Conservation (phyloP, 2,888 invertebrate species). For the Leptinotarsa juncta region DNA sequence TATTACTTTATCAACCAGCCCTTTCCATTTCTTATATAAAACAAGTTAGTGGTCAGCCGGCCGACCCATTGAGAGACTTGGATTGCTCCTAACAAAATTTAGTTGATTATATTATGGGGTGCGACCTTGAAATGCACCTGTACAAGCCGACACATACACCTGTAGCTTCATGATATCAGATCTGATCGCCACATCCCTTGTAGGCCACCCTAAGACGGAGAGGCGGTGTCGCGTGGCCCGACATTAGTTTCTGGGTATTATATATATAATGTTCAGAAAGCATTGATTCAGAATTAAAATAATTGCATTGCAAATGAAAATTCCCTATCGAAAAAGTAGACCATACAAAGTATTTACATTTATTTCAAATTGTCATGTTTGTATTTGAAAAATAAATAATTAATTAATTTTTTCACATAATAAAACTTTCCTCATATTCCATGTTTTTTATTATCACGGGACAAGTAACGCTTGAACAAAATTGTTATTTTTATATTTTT, state of each 20-base stretch:
- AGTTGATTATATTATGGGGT: conserved; percentile 52
- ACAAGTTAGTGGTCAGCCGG: conserved; percentile 36
- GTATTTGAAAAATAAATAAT: no score
- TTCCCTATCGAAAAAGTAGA: no score
- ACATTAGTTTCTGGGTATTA: conserved; percentile 9
- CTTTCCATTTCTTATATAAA: conserved; percentile 31
- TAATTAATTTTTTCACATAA: no score
- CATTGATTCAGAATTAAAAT: neutral
- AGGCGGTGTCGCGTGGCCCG: conserved; percentile 18
- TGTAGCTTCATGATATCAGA: conserved; percentile 53
- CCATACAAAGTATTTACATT: no score
- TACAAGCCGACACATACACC: conserved; percentile 59
- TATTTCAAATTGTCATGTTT: no score
- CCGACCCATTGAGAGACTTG: conserved; percentile 36
- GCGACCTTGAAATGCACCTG: conserved; percentile 62
- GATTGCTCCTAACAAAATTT: conserved; percentile 34
- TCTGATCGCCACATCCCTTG: conserved; percentile 39
- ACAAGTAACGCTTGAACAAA: no score
- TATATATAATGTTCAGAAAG: neutral
- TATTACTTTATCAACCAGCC: conserved; percentile 20
- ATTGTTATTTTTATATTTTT: no score
- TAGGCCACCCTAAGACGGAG: conserved; percentile 31
- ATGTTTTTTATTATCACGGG: no score
- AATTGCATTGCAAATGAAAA: neutral
- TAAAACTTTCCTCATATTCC: no score